Evolutionary conservation across 2,888 invertebrate genomes (phyloP).

Genomic region (Graphium colonna): DNA sequence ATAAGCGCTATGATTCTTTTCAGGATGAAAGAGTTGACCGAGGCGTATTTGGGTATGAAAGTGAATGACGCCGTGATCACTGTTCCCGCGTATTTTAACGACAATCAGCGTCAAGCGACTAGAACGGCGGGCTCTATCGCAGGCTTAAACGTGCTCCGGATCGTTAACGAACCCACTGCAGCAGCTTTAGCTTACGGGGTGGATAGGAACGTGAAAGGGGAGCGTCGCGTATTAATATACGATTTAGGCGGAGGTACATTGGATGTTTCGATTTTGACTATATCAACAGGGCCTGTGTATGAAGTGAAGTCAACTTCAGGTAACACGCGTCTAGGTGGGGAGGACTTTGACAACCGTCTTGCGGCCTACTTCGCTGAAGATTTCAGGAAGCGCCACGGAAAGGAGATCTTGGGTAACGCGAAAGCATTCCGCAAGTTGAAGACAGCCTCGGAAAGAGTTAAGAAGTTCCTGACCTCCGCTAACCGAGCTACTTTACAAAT

Average conservation of each 20-base stretch:
- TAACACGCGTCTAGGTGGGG: constrained; percentile 53
- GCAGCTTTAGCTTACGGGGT: constrained; percentile 60
- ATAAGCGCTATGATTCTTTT: constrained; percentile 58
- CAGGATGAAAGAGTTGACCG: constrained; percentile 57
- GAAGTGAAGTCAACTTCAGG: constrained; percentile 57
- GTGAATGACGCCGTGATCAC: constrained; percentile 59
- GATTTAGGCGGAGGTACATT: constrained; percentile 64
- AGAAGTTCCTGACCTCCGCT: constrained; percentile 47
- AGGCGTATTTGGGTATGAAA: constrained; percentile 44
- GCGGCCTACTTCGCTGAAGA: constrained; percentile 57
- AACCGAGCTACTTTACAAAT: constrained; percentile 45
- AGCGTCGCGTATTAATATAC: constrained; percentile 49
- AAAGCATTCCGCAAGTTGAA: constrained; percentile 48
- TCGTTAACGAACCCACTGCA: constrained; percentile 60
- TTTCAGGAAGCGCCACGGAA: constrained; percentile 46
- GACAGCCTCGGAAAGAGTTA: constrained; percentile 52
- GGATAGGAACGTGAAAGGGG: constrained; percentile 39
- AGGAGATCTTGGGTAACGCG: constrained; percentile 38
- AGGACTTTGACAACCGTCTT: constrained; percentile 61
- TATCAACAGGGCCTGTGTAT: constrained; percentile 44
- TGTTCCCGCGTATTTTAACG: constrained; percentile 62
- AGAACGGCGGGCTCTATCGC: constrained; percentile 51
- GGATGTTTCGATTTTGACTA: constrained; percentile 54
- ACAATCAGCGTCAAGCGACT: constrained; percentile 57
- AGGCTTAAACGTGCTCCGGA: constrained; percentile 53